Percentiles rank a stretch among this genome's conserved stretches.
Conservation (phyloP, 2,888 invertebrate species). For the Ormia ochracea region DNA sequence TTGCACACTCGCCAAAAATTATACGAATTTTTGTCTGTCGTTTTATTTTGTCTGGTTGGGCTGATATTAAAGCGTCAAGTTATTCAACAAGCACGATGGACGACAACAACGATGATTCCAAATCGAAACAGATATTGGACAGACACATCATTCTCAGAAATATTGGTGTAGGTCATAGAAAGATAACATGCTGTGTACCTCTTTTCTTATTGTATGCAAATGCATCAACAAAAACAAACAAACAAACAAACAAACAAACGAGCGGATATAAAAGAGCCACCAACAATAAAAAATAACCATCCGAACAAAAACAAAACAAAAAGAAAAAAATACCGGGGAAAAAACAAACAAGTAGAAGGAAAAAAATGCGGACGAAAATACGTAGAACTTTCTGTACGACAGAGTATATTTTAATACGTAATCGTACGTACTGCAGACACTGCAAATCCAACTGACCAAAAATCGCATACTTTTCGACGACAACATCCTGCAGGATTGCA, state of each 20-base stretch:
- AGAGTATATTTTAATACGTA: conserved; percentile 32
- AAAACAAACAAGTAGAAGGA: background rate
- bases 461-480: background rate
- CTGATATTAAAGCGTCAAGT: conserved; percentile 62
- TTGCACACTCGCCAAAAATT: background rate
- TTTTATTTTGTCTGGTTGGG: conserved; percentile 34
- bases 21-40: conserved; percentile 17
- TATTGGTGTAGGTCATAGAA: conserved; percentile 78
- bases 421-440: conserved; percentile 27
- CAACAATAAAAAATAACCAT: conserved; percentile 10
- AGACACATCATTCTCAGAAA: conserved; percentile 76
- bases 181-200: conserved; percentile 77
- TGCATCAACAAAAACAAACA: conserved; percentile 64
- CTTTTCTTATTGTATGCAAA: conserved; percentile 77
- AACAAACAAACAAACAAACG: conserved; percentile 15
- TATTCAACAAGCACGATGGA: conserved; percentile 60
- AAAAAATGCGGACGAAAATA: conserved; percentile 35
- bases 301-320: conserved; percentile 12
- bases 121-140: conserved; percentile 62
- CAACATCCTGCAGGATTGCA: too few relatives aligned
- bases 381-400: conserved; percentile 38
- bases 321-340: conserved; percentile 36
- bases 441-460: conserved; percentile 11
- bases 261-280: conserved; percentile 17
- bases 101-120: conserved; percentile 55